Evolutionary conservation across 2,113 vertebrate species (phyloP).

Genomic region (Lepus europaeus): DNA sequence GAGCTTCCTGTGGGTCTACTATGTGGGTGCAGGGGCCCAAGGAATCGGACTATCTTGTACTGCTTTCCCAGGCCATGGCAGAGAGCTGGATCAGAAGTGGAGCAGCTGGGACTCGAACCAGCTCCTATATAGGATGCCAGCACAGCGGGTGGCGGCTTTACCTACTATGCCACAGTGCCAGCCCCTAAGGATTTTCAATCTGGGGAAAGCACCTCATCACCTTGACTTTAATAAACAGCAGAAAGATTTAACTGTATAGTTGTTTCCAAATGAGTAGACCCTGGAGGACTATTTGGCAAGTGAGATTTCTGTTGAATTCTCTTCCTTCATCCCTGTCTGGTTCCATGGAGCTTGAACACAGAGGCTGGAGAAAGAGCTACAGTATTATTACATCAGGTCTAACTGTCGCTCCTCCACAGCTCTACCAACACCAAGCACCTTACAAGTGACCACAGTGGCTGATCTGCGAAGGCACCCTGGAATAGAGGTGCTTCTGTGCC

Average conservation of each 20-base stretch:
- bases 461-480: background rate
- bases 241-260: background rate
- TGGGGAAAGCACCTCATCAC: background rate
- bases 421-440: background rate
- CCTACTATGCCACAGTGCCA: too few species aligned
- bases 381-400: background rate
- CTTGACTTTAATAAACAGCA: slow-evolving; percentile 36
- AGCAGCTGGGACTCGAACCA: too few species aligned
- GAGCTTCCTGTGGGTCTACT: too few species aligned
- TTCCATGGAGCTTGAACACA: background rate
- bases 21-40: too few species aligned
- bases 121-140: too few species aligned
- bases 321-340: background rate
- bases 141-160: too few species aligned
- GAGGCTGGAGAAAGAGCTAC: slow-evolving; percentile 55
- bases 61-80: too few species aligned
- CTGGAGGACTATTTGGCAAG: background rate
- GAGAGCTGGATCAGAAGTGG: too few species aligned
- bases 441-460: slow-evolving; percentile 56
- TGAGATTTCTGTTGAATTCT: slow-evolving; percentile 57
- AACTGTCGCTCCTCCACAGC: background rate
- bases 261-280: slow-evolving; percentile 10
- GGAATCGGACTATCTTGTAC: too few species aligned
- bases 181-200: background rate
- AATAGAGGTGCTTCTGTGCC: slow-evolving; percentile 70